Conservation (phyloP, 1,140 invertebrate species). For the Papilio xuthus region DNA sequence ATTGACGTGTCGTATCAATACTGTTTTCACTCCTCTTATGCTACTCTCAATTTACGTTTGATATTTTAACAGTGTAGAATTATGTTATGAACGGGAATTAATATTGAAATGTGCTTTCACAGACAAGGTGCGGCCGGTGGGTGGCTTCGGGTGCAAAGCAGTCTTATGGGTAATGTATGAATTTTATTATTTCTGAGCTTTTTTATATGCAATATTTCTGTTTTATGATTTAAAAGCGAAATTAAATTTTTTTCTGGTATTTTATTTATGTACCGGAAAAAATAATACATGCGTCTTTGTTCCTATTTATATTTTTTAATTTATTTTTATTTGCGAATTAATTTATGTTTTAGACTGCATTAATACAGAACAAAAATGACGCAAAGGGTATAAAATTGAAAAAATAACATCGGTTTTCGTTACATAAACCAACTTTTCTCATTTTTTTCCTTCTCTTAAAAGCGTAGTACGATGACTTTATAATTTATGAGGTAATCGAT, state of each 20-base stretch:
- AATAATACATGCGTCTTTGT: background rate
- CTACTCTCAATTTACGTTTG: conserved; percentile 43
- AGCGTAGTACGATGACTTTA: too few species aligned
- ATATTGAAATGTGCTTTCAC: conserved; percentile 50
- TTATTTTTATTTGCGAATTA: background rate
- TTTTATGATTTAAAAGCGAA: background rate
- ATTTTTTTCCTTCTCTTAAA: too few species aligned
- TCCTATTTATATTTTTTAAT: background rate
- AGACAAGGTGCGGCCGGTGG: conserved; percentile 41
- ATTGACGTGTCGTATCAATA: conserved; percentile 75
- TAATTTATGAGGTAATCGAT: too few species aligned
- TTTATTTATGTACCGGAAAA: background rate
- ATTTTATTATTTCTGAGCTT: background rate
- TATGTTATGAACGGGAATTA: conserved; percentile 25
- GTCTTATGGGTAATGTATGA: background rate
- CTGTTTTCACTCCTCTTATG: conserved; percentile 60
- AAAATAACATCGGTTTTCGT: too few species aligned
- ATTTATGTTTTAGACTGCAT: background rate
- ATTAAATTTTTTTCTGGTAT: background rate
- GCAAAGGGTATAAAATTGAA: too few species aligned
- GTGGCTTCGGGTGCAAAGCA: background rate
- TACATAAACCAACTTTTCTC: too few species aligned
- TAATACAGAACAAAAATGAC: background rate
- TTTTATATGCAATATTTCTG: background rate
- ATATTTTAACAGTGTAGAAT: background rate